phyloP scores from a whole-genome alignment of 2,113 vertebrate genomes.

The Petaurus breviceps region DNA sequence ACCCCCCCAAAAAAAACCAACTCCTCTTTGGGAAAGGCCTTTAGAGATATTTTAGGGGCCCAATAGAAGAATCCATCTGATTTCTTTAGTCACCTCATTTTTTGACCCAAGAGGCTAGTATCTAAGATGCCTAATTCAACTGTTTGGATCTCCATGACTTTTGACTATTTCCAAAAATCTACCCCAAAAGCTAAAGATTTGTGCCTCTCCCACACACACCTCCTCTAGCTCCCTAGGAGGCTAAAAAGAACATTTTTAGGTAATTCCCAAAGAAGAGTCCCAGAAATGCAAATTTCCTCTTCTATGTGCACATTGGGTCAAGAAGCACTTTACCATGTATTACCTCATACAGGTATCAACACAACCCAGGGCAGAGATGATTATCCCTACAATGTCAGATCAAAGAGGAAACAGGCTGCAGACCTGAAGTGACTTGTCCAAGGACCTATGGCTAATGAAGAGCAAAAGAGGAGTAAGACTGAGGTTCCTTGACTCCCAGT shows the following conservation, averaged over 20 bases:
- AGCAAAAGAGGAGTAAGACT: not conserved
- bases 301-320: not conserved
- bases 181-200: not conserved
- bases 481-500: not conserved
- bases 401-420: not conserved
- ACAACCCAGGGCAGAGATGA: not conserved
- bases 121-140: not conserved
- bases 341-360: not conserved
- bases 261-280: not conserved
- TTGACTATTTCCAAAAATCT: not conserved
- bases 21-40: not conserved
- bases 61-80: not conserved
- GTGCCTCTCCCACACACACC: not conserved
- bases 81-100: not conserved
- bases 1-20: not conserved
- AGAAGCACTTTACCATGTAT: not conserved
- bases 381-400: not conserved
- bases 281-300: not conserved
- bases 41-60: not conserved
- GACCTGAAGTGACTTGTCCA: not conserved
- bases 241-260: not conserved
- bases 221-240: not conserved
- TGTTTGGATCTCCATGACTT: not conserved
- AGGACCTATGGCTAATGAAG: not conserved
- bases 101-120: not conserved